Evolutionary conservation across 2,797 vertebrate genomes (phyloP).

Genomic region (Triplophysa yarkandensis): DNA sequence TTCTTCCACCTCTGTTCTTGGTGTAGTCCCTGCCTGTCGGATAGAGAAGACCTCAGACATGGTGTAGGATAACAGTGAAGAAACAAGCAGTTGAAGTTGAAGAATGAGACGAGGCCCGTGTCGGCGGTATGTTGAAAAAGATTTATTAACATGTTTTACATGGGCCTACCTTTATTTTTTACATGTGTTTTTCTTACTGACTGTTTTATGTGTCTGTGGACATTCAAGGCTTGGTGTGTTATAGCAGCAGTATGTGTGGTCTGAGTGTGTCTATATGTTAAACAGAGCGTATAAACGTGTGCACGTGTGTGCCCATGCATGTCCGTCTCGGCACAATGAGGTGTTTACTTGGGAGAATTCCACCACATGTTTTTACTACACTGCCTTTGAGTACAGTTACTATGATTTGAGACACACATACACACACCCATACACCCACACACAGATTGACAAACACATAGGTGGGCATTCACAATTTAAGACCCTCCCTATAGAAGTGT

Average conservation of each 20-base stretch:
- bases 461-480: not conserved
- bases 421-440: too few relatives aligned
- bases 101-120: slow-evolving; percentile 49
- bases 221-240: slow-evolving; percentile 17
- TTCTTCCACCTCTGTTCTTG: slow-evolving; percentile 56
- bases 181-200: not conserved
- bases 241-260: slow-evolving; percentile 30
- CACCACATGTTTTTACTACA: slow-evolving; percentile 39
- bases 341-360: slow-evolving; percentile 40
- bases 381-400: slow-evolving; percentile 3
- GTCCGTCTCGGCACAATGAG: slow-evolving; percentile 21
- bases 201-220: slow-evolving; percentile 4
- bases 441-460: slow-evolving; percentile 22
- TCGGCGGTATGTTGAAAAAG: slow-evolving; percentile 54
- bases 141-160: slow-evolving; percentile 46
- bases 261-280: slow-evolving; percentile 17
- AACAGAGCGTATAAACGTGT: slow-evolving; percentile 28
- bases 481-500: not conserved
- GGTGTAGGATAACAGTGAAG: slow-evolving; percentile 63
- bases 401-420: slow-evolving; percentile 9
- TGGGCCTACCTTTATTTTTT: slow-evolving; percentile 12
- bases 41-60: slow-evolving; percentile 60
- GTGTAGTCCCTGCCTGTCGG: slow-evolving; percentile 57
- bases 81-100: slow-evolving; percentile 49
- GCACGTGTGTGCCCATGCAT: slow-evolving; percentile 12